Percentiles rank a stretch among this genome's conserved stretches.
phyloP scores from a whole-genome alignment of 2,888 invertebrate species.

The Hydrotaea cyrtoneurina region DNA sequence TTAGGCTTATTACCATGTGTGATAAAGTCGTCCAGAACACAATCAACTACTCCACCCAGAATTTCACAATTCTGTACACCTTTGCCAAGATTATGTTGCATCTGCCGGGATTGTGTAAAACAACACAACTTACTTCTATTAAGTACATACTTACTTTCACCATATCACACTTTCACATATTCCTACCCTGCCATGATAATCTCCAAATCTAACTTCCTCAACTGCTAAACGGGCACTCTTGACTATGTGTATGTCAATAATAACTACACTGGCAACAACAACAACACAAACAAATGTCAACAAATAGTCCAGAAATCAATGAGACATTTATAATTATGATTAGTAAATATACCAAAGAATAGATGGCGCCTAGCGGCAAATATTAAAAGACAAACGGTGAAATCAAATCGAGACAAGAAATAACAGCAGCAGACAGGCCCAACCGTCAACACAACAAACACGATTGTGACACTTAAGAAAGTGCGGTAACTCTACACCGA shows the following conservation, averaged over 20 bases:
- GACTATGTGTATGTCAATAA: constrained; percentile 38
- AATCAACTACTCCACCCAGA: too few relatives aligned
- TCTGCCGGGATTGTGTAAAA: too few relatives aligned
- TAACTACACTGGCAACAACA: constrained; percentile 23
- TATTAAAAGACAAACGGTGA: constrained; percentile 56
- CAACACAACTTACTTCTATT: too few relatives aligned
- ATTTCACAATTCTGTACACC: too few relatives aligned
- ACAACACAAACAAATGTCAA: constrained; percentile 48
- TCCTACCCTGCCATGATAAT: not conserved
- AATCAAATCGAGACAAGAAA: constrained; percentile 2
- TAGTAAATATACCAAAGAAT: constrained; percentile 65
- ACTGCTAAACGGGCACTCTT: not conserved
- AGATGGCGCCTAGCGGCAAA: constrained; percentile 76
- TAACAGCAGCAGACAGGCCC: constrained; percentile 12
- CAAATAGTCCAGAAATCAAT: constrained; percentile 50
- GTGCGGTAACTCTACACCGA: not conserved
- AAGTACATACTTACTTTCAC: not conserved
- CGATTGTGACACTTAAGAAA: constrained; percentile 24
- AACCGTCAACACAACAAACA: constrained; percentile 4
- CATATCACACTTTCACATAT: not conserved
- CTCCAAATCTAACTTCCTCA: not conserved
- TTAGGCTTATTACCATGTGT: too few relatives aligned
- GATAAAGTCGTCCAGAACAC: too few relatives aligned
- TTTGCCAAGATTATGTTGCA: too few relatives aligned
- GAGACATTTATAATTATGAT: constrained; percentile 58